A percentile compares a stretch with the other conserved stretches of the same genome.
These are phyloP conservation scores for Sinocyclocheilus maitianheensis DNA, from an alignment of 2,113 vertebrate genomes.

Conservation along the genomic window DNA sequence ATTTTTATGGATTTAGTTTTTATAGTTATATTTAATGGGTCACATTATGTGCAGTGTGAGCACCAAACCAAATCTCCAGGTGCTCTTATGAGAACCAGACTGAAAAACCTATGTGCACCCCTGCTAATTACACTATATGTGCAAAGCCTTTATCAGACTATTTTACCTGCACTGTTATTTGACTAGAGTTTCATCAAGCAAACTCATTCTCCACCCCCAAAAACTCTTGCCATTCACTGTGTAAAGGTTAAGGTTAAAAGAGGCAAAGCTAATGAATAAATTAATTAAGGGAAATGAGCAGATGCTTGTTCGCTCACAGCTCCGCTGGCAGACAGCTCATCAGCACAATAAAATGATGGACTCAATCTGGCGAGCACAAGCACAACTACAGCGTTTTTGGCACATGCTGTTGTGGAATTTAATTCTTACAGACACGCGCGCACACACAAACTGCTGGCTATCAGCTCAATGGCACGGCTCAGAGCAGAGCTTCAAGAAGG, in stretches of 20 bases:
- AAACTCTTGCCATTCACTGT: constrained; percentile 16
- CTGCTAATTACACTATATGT: too few relatives aligned
- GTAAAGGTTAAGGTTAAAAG: constrained; percentile 33
- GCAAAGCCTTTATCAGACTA: too few relatives aligned
- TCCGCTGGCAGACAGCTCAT: background rate
- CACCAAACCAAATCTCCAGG: too few relatives aligned
- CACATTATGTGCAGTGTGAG: too few relatives aligned
- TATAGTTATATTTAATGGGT: too few relatives aligned
- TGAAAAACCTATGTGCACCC: too few relatives aligned
- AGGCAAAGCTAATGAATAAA: constrained; percentile 30
- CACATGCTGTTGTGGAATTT: constrained; percentile 26
- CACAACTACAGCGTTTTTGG: constrained; percentile 23
- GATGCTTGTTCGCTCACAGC: constrained; percentile 6
- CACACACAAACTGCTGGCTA: too few relatives aligned
- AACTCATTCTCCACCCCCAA: background rate
- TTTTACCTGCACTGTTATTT: background rate
- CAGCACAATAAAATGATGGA: constrained; percentile 27
- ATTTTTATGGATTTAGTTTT: too few relatives aligned
- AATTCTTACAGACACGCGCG: background rate
- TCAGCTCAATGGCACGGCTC: background rate
- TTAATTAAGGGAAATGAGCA: constrained; percentile 10
- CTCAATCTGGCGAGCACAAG: constrained; percentile 29
- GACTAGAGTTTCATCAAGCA: constrained; percentile 6
- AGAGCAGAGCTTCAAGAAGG: background rate
- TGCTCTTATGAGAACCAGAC: too few relatives aligned